A percentile compares a stretch with the other conserved stretches of the same genome.
phyloP scores from a whole-genome alignment of 1,140 invertebrate species.

The Physella acuta region DNA sequence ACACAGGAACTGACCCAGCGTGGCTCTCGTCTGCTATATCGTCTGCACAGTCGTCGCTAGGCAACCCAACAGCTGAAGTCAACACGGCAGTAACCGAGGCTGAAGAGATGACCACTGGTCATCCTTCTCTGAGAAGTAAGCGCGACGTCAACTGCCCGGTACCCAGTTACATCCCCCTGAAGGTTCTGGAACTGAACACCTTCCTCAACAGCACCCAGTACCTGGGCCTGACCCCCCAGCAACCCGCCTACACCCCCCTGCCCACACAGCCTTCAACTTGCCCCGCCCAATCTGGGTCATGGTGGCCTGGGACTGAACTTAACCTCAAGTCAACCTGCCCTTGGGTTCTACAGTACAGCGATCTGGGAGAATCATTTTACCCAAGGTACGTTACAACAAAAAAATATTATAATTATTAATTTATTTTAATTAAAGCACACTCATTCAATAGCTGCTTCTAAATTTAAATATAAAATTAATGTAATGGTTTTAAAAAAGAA shows the following conservation, averaged over 20 bases:
- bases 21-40: too few relatives aligned
- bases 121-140: too few relatives aligned
- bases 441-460: too few relatives aligned
- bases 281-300: neutral
- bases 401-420: too few relatives aligned
- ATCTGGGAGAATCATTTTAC: neutral
- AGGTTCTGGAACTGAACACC: neutral
- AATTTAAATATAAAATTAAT: too few relatives aligned
- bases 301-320: neutral
- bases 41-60: too few relatives aligned
- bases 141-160: neutral
- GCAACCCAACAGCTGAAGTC: too few relatives aligned
- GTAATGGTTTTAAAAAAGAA: too few relatives aligned
- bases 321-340: conserved; percentile 14
- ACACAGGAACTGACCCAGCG: too few relatives aligned
- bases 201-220: neutral
- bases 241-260: neutral
- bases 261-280: neutral
- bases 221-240: neutral
- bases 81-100: too few relatives aligned
- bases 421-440: too few relatives aligned
- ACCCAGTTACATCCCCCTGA: neutral
- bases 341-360: neutral
- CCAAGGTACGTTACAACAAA: neutral
- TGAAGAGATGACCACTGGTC: too few relatives aligned